These are phyloP conservation scores for Sebastiscus albofasciatus DNA, from an alignment of 2,797 vertebrate species.

Conservation along the genomic window DNA sequence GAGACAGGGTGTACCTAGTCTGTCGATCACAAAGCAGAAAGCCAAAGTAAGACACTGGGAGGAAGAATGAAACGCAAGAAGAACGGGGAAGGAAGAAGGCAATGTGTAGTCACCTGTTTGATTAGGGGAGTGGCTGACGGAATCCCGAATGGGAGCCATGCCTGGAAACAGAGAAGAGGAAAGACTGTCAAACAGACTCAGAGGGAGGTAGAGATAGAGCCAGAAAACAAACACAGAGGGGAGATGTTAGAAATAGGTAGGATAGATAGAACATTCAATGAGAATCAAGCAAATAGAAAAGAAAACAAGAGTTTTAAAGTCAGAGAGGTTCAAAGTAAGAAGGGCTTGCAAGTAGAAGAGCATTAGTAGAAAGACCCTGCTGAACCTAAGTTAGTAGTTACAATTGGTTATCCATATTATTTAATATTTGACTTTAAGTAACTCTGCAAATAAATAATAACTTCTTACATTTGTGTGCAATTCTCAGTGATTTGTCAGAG, in stretches of 20 bases:
- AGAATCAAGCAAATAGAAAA: conserved; percentile 37
- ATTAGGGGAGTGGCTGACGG: conserved; percentile 97
- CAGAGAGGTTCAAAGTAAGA: conserved; percentile 20
- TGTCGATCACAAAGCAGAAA: conserved; percentile 2
- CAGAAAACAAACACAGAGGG: conserved; percentile 18
- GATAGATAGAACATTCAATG: conserved; percentile 27
- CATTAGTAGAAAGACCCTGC: conserved; percentile 25
- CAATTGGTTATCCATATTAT: background rate
- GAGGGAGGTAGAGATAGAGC: conserved; percentile 30
- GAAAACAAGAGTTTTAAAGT: background rate
- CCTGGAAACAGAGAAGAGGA: conserved; percentile 83
- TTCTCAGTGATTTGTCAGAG: background rate
- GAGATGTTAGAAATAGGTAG: conserved; percentile 33
- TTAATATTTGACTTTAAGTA: background rate
- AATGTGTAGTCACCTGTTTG: conserved; percentile 90
- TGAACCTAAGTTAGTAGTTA: background rate
- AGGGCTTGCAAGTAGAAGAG: background rate
- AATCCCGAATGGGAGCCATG: conserved; percentile 98
- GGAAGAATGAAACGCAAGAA: conserved; percentile 20
- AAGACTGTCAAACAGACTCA: conserved; percentile 75
- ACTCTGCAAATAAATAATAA: background rate
- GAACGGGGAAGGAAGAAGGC: conserved; percentile 23
- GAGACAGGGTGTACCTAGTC: background rate
- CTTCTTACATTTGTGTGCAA: background rate
- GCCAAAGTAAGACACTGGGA: conserved; percentile 11